Percentiles rank a stretch among this genome's conserved stretches.
Conservation (phyloP, 2,797 vertebrate genomes). For the Trachops cirrhosus region DNA sequence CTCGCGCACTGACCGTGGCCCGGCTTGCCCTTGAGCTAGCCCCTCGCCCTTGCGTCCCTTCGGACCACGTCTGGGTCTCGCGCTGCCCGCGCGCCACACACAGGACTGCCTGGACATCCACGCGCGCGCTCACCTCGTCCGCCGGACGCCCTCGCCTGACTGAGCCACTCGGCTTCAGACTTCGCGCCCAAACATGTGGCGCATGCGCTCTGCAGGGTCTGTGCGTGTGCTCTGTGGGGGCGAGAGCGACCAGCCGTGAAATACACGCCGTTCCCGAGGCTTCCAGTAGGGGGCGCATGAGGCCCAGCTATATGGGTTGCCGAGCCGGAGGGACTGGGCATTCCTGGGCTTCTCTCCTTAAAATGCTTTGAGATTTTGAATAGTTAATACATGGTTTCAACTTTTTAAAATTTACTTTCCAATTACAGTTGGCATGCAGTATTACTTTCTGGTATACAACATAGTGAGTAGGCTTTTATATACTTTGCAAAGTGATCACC, state of each 20-base stretch:
- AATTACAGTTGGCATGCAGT: background rate
- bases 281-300: background rate
- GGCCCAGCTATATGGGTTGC: rapidly evolving
- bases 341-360: rapidly evolving
- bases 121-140: background rate
- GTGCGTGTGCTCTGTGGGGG: background rate
- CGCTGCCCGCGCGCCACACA: background rate
- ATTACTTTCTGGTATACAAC: background rate
- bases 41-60: background rate
- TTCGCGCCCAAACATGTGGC: background rate
- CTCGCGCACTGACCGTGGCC: background rate
- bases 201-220: background rate
- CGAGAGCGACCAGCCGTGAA: rapidly evolving
- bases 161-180: rapidly evolving
- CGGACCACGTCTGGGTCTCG: rapidly evolving
- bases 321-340: rapidly evolving
- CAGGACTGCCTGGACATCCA: rapidly evolving
- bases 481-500: background rate
- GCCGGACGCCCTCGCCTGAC: background rate
- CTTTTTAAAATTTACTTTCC: no score
- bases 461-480: background rate
- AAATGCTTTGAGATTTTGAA: rapidly evolving
- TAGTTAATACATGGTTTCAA: background rate
- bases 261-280: rapidly evolving
- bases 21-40: background rate